Conservation (phyloP, 1,140 invertebrate species). For the Rhopalosiphum padi region DNA sequence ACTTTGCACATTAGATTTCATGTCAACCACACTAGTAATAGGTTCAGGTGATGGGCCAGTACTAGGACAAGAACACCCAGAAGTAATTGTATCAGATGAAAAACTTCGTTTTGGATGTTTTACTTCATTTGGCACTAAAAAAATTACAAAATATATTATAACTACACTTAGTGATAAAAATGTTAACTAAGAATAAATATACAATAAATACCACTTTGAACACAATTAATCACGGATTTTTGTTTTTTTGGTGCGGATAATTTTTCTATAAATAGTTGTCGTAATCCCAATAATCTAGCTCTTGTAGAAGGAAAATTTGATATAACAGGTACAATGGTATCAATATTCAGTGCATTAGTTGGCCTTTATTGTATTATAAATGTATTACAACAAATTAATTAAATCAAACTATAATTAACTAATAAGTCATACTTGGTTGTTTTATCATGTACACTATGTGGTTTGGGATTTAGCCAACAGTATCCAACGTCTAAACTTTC, state of each 20-base stretch:
- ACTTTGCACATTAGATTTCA: constrained; percentile 24
- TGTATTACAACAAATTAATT: constrained; percentile 9
- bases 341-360: constrained; percentile 43
- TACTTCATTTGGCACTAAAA: constrained; percentile 35
- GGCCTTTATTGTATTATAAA: constrained; percentile 68
- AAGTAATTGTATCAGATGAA: constrained; percentile 45
- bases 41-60: constrained; percentile 33
- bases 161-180: not conserved
- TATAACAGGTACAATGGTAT: constrained; percentile 51
- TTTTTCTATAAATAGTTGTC: constrained; percentile 51
- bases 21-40: not conserved
- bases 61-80: constrained; percentile 44
- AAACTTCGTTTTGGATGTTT: constrained; percentile 50
- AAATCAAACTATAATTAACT: constrained; percentile 66
- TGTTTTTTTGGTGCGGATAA: constrained; percentile 54
- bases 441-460: constrained; percentile 61
- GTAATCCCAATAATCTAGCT: constrained; percentile 42
- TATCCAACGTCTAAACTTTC: constrained; percentile 70
- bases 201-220: constrained; percentile 39
- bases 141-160: not conserved
- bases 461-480: constrained; percentile 65
- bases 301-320: constrained; percentile 52
- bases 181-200: not conserved
- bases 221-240: constrained; percentile 39
- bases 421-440: constrained; percentile 63